Base-by-base conservation (phyloP, 2,888 invertebrate species). In the Micoletzkya japonica region DNA sequence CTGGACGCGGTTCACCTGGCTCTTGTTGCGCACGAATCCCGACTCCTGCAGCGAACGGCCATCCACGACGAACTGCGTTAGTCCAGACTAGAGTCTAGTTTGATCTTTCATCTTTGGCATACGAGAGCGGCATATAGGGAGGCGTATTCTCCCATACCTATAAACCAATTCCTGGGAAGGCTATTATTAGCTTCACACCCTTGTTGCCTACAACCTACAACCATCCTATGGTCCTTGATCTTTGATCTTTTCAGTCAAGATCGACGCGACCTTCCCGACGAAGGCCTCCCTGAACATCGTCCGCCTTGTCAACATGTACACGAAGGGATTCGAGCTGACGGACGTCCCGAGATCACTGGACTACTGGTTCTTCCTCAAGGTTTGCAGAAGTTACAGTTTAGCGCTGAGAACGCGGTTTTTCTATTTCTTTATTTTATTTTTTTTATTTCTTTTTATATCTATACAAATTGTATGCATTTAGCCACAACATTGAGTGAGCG, bases 1-100 rank as follows among this genome's bases (percentile, higher is more conserved):
- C 37, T 75, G 3, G 82, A 83, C 64, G 82, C 83, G 32, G 82
- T 83, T 20, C 84, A 84, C 59, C 72, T 82, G 30, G 82, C 81
- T 6, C 72, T 84, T 56, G 63, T 84, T 28, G 78, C 77, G 2
- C 72, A 82, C 60, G 75, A 77, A 59, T 66, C 74, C 49, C 74
- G 76, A 17, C 73, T 82, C 39, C 71, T 84, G 14, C 56, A 78
- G 28, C 69, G 76, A 58, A 67, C 70, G 70, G 26, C 77, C 73
- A 57, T 73, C 77, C 74, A 82, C 1, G 81, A 75, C 57, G 77
- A 78, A 17, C 70, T 78, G 71, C 58, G 78, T 77, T 50, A 68
- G 75, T 71, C 10, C 17, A 26, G 24, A 17, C 28, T 7, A 7
- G 30, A 56, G 26, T 56, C n/a, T n/a, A n/a, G n/a, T n/a, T n/a